Percentiles rank a stretch among this genome's conserved stretches.
These are phyloP conservation scores for Acropora tenuis DNA, from an alignment of 64 coral and sea anemone species.

Conservation along the genomic window DNA sequence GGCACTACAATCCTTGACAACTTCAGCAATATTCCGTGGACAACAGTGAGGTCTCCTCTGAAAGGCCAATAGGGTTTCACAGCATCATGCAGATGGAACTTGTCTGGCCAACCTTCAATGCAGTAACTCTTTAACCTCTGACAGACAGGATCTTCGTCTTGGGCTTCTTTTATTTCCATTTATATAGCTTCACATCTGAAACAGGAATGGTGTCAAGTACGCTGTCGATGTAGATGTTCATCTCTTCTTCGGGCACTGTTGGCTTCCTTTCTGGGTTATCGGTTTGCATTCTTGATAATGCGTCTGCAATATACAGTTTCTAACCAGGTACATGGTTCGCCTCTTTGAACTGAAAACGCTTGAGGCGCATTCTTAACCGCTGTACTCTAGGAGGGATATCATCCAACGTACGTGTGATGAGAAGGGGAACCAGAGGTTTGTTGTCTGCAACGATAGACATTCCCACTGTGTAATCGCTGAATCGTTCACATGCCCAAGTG, in stretches of 20 bases:
- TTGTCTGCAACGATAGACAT: too few relatives aligned
- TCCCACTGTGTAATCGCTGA: too few relatives aligned
- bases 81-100: neutral
- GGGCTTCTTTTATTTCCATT: neutral
- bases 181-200: neutral
- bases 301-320: neutral
- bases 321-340: neutral
- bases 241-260: neutral
- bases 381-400: neutral
- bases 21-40: constrained; percentile 41
- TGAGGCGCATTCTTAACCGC: neutral
- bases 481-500: too few relatives aligned
- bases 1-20: constrained; percentile 21
- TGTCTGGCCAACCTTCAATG: constrained; percentile 55
- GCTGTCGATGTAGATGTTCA: neutral
- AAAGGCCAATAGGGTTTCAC: constrained; percentile 46
- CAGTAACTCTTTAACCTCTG: constrained; percentile 21
- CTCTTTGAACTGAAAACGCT: neutral
- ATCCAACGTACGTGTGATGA: too few relatives aligned
- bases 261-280: too few relatives aligned
- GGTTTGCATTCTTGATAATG: neutral
- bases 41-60: constrained; percentile 9
- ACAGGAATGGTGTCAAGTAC: neutral
- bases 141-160: constrained; percentile 13
- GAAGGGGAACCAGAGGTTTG: too few relatives aligned